A percentile compares a stretch with the other conserved stretches of the same genome.
These are phyloP conservation scores for Sarcophaga subvicina DNA, from an alignment of 2,888 invertebrate genomes.

Conservation along the genomic window DNA sequence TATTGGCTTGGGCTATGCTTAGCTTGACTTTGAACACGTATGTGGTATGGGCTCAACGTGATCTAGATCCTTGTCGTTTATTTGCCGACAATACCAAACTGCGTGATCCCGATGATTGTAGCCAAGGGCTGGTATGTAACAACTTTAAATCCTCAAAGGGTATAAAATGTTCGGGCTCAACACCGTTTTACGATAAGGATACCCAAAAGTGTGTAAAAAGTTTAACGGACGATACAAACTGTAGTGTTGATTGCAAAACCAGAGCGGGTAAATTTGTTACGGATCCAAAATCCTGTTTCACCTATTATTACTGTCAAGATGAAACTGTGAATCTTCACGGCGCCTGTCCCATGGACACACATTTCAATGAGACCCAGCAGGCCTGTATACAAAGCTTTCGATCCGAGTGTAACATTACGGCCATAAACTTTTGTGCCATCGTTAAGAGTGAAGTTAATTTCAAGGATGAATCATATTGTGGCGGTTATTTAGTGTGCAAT, in stretches of 20 bases:
- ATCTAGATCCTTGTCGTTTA: constrained; percentile 73
- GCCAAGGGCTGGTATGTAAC: constrained; percentile 73
- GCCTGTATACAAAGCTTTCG: constrained; percentile 71
- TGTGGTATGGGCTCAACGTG: background rate
- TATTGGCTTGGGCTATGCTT: background rate
- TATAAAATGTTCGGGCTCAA: constrained; percentile 69
- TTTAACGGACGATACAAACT: constrained; percentile 64
- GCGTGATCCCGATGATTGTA: constrained; percentile 77
- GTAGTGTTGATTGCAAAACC: constrained; percentile 71
- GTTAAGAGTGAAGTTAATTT: constrained; percentile 67
- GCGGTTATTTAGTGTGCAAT: constrained; percentile 72
- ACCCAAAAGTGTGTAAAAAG: constrained; percentile 57
- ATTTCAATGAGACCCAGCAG: constrained; percentile 70
- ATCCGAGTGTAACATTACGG: constrained; percentile 69
- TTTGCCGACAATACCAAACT: constrained; percentile 74
- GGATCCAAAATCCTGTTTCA: constrained; percentile 74
- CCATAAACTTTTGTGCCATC: constrained; percentile 73
- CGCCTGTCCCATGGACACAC: constrained; percentile 65
- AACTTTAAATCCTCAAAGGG: constrained; percentile 58
- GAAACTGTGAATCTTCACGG: constrained; percentile 53
- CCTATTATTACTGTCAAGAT: constrained; percentile 75
- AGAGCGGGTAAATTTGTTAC: constrained; percentile 70
- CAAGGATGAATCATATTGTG: constrained; percentile 73
- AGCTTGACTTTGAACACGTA: too few species aligned
- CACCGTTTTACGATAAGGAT: constrained; percentile 66